Evolutionary conservation across 2,113 vertebrate genomes (phyloP).

Genomic region (Menidia beryllina): DNA sequence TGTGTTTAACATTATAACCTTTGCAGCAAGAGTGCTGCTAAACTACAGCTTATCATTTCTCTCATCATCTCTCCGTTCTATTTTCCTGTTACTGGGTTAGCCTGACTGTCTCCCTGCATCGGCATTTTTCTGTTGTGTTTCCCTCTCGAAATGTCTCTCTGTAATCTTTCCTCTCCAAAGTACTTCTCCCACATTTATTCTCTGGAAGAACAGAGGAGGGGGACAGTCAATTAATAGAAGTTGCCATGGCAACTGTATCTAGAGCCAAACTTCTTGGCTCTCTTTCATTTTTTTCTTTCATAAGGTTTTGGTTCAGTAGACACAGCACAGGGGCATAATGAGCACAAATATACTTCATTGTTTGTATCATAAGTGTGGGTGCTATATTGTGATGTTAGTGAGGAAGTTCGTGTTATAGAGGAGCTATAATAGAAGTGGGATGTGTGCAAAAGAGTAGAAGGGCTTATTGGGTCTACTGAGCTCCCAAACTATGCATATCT

Average conservation of each 20-base stretch:
- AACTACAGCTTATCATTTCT: constrained; percentile 24
- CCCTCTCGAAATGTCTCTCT: not conserved
- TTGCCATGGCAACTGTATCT: constrained; percentile 70
- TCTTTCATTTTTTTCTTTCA: constrained; percentile 20
- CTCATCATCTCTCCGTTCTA: not conserved
- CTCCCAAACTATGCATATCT: not conserved
- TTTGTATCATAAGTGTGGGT: not conserved
- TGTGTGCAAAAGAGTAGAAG: not conserved
- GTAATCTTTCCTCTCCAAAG: constrained; percentile 1
- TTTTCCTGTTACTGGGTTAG: constrained; percentile 5
- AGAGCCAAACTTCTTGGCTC: constrained; percentile 30
- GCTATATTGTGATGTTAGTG: not conserved
- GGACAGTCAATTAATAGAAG: constrained; percentile 66
- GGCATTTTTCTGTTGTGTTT: not conserved
- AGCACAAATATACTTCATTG: not conserved
- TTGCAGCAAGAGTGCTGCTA: not conserved
- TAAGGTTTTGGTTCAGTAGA: constrained; percentile 14
- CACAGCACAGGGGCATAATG: not conserved
- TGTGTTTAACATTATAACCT: constrained; percentile 37
- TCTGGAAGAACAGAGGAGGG: constrained; percentile 19
- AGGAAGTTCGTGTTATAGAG: not conserved
- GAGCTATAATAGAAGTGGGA: not conserved
- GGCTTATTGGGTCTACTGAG: not conserved
- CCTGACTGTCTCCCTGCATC: constrained; percentile 1
- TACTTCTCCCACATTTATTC: constrained; percentile 20